Evolutionary conservation across 1,140 invertebrate species (phyloP).

Genomic region (Eurosta solidaginis): DNA sequence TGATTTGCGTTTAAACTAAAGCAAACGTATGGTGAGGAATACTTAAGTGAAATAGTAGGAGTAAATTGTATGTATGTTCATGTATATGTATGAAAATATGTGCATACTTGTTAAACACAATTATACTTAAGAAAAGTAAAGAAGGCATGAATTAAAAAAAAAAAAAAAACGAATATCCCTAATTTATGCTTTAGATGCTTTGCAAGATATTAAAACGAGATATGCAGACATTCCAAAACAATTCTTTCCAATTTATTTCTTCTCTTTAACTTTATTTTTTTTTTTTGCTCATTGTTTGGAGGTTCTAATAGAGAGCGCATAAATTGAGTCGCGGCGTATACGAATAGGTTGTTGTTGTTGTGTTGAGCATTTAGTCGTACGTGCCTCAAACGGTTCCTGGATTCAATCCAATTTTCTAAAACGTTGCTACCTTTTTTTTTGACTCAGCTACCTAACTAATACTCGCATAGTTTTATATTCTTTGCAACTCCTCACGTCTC

Average conservation of each 20-base stretch:
- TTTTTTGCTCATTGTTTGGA: not conserved
- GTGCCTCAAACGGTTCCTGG: slow-evolving; percentile 15
- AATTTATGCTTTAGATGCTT: slow-evolving; percentile 26
- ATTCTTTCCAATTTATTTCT: not conserved
- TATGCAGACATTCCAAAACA: slow-evolving; percentile 14
- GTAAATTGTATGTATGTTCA: not conserved
- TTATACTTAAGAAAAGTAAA: too few relatives aligned
- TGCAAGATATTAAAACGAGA: not conserved
- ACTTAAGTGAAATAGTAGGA: not conserved
- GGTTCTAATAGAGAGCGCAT: not conserved
- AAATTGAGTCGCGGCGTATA: not conserved
- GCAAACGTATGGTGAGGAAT: not conserved
- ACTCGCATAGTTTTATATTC: not conserved
- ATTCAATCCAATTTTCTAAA: slow-evolving; percentile 22
- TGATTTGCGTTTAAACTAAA: slow-evolving; percentile 22
- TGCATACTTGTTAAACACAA: not conserved
- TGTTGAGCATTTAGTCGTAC: slow-evolving; percentile 7
- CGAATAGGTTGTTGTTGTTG: too few relatives aligned
- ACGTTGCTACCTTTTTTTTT: not conserved
- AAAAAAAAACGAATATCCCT: too few relatives aligned
- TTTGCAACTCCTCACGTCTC: slow-evolving; percentile 11
- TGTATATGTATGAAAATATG: not conserved
- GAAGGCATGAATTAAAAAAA: too few relatives aligned
- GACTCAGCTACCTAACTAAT: not conserved
- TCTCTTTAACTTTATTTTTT: not conserved